Evolutionary conservation across 2,113 vertebrate genomes (phyloP).

Genomic region (Pyrgilauda ruficollis): DNA sequence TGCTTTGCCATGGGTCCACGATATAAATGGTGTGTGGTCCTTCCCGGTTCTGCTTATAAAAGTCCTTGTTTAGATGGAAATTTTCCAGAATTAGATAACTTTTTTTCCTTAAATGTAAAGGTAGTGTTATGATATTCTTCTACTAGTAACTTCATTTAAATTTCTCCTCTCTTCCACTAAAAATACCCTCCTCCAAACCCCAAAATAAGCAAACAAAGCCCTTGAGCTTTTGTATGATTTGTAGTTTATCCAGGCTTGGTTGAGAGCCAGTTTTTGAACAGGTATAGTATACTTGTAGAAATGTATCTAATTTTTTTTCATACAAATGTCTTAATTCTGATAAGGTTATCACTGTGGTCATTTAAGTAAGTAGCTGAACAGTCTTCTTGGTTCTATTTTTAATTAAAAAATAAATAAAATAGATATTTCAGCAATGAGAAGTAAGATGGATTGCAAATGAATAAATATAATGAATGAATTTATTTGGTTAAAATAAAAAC

Average conservation of each 20-base stretch:
- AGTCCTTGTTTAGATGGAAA: not conserved
- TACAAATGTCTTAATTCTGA: not conserved
- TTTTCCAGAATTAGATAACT: not conserved
- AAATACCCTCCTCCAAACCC: fast-evolving
- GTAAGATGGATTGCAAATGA: not conserved
- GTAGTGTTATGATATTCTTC: not conserved
- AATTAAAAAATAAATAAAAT: not conserved
- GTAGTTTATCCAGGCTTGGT: not conserved
- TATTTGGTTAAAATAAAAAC: not conserved
- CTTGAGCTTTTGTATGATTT: not conserved
- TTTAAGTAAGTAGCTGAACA: not conserved
- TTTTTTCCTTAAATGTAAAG: not conserved
- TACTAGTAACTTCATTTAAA: not conserved
- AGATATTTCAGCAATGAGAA: not conserved
- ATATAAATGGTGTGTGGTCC: not conserved
- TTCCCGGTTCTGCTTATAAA: not conserved
- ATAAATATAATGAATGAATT: not conserved
- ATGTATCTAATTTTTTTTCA: not conserved
- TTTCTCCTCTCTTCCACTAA: not conserved
- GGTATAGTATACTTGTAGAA: not conserved
- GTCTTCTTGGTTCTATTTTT: not conserved
- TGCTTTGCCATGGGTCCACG: not conserved
- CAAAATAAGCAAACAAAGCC: not conserved
- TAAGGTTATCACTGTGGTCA: not conserved
- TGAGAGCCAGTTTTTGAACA: not conserved